These are phyloP conservation scores for Mimumesa dahlbomi DNA, from an alignment of 2,888 invertebrate species.

Conservation along the genomic window DNA sequence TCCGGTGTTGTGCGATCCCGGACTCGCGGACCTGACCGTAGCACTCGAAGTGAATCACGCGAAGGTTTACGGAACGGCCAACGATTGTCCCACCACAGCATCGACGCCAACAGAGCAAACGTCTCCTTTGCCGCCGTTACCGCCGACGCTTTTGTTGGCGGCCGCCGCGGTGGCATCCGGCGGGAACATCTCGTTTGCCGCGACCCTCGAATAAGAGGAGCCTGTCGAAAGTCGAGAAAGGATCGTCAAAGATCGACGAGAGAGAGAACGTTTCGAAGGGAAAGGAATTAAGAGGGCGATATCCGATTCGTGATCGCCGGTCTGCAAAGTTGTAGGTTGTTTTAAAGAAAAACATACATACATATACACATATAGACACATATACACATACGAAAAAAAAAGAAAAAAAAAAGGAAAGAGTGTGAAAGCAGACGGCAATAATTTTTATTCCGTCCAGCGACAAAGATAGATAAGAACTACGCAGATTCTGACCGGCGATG, in stretches of 20 bases:
- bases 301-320: neutral
- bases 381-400: too few species aligned
- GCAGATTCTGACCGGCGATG: neutral
- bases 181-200: conserved; percentile 78
- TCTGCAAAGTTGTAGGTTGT: neutral
- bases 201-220: conserved; percentile 77
- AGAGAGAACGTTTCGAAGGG: neutral
- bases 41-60: conserved; percentile 88
- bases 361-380: too few species aligned
- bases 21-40: conserved; percentile 86
- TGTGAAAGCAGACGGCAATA: conserved; percentile 2
- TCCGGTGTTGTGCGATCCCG: conserved; percentile 89
- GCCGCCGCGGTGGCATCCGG: conserved; percentile 75
- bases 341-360: too few species aligned
- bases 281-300: conserved; percentile 4
- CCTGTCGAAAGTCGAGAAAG: neutral
- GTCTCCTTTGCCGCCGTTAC: conserved; percentile 66
- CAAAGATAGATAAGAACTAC: conserved; percentile 5
- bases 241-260: conserved; percentile 15
- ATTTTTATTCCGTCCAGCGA: conserved; percentile 4
- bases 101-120: conserved; percentile 56
- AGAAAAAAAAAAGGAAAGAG: conserved; percentile 5
- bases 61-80: conserved; percentile 86
- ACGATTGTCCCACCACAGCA: conserved; percentile 75
- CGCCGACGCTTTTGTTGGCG: conserved; percentile 72